A percentile compares a stretch with the other conserved stretches of the same genome.
Conservation (phyloP, 2,113 vertebrate genomes). For the Aegotheles bennettii region DNA sequence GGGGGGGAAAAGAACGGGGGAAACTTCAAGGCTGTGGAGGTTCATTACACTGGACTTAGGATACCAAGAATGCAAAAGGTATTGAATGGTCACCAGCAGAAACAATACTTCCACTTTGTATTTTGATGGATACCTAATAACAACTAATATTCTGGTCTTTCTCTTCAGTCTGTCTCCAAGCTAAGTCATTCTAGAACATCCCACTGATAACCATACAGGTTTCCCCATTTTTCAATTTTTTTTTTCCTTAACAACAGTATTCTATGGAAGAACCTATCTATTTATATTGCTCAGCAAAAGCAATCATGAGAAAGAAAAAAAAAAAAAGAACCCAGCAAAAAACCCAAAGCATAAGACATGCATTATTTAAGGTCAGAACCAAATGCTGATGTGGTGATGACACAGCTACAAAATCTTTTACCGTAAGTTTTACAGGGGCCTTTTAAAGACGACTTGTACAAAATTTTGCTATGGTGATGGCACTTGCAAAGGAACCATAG, state of each 20-base stretch:
- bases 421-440: not conserved
- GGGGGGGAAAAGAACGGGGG: too few relatives aligned
- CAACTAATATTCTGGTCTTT: not conserved
- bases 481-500: not conserved
- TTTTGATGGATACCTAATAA: not conserved
- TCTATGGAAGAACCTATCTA: not conserved
- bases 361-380: not conserved
- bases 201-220: not conserved
- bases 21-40: not conserved
- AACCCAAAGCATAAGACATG: not conserved
- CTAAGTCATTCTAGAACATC: not conserved
- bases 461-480: not conserved
- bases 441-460: not conserved
- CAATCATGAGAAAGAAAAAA: not conserved
- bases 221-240: rapidly evolving
- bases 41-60: not conserved
- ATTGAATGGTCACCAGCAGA: not conserved
- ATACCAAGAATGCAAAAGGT: not conserved
- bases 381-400: not conserved
- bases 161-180: not conserved
- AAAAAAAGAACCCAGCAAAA: not conserved
- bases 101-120: not conserved
- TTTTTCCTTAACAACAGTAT: not conserved
- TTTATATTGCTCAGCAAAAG: not conserved
- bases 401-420: not conserved